A percentile compares a stretch with the other conserved stretches of the same genome.
Conservation (phyloP, 2,888 invertebrate genomes). For the Drosophila bunnanda region DNA sequence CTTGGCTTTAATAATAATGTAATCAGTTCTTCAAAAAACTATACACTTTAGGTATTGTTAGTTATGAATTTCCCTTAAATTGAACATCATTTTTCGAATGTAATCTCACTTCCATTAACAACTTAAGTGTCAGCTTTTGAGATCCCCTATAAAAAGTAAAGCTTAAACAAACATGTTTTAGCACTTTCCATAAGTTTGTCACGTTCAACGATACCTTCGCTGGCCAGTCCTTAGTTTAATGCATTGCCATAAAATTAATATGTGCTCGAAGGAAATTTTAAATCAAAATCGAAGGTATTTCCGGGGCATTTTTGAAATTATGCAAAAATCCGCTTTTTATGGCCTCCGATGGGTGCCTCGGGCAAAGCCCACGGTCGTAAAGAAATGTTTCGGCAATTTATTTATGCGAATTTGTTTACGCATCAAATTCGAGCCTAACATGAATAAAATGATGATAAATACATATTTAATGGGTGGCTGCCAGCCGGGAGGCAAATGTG, state of each 20-base stretch:
- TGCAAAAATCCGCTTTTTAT: constrained; percentile 73
- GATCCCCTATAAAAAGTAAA: constrained; percentile 12
- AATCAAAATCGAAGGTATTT: constrained; percentile 26
- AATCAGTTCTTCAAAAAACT: not conserved
- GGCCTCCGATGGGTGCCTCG: constrained; percentile 15
- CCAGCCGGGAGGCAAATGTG: constrained; percentile 12
- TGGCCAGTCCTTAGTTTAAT: constrained; percentile 43
- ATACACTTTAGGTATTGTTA: no score
- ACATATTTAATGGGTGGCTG: constrained; percentile 52
- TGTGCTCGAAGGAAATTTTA: constrained; percentile 19
- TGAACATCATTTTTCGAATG: not conserved
- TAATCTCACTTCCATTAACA: constrained; percentile 12
- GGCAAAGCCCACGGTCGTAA: constrained; percentile 51
- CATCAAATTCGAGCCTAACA: constrained; percentile 21
- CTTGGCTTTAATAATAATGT: not conserved
- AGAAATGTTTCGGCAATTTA: constrained; percentile 60
- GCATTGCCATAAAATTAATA: constrained; percentile 35
- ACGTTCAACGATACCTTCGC: constrained; percentile 22
- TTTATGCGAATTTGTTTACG: constrained; percentile 70
- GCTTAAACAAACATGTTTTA: constrained; percentile 33
- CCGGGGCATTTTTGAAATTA: constrained; percentile 53
- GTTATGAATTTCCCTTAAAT: no score
- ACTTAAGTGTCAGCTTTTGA: constrained; percentile 1
- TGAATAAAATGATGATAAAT: constrained; percentile 70
- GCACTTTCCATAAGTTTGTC: constrained; percentile 40